Base-by-base conservation (phyloP, 2,113 vertebrate species). In the Pseudopodoces humilis region DNA sequence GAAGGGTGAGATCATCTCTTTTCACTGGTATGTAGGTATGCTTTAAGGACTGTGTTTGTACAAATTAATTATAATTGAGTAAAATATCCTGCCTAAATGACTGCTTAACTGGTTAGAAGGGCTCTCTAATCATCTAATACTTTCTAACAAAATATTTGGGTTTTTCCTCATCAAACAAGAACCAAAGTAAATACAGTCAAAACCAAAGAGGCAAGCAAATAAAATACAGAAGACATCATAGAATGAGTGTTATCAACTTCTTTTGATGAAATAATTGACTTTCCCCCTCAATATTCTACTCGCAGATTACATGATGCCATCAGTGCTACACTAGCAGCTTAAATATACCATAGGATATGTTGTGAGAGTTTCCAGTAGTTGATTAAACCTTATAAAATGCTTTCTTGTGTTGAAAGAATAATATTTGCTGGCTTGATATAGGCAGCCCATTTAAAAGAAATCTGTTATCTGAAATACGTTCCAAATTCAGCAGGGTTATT, bases 51-150 rank as follows among this genome's bases (percentile, higher is more conserved):
- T 86, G 17, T 74, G 78, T 83, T 90, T 90, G 62, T 64, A 56
- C 28, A 71, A 59, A n/a, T 90, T 92, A 81, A 68, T 92, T 88
- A 46, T n/a, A 80, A 77, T 91, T 71, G 62, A 90, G 31, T 82
- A n/a, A 77, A 86, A 86, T 88, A 47, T 53, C 86, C 79, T 64
- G 59, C 21, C 55, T 75, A 79, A 94, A 88, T 78, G 19, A 47
- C 53, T 79, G 44, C 49, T 92, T 94, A 74, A 49, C 33, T 71
- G 24, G 33, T 76, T 83, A 83, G 75, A 95, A 90, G 64, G 6
- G 43, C 75, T 94, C 47, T 93, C 37, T 46, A 90, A 86, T 88
- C 3, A 46, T 75, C n/a, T 88, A 92, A 56, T 76, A 43, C 16
- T 76, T 74, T 50, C 41, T 88, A 63, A 60, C 27, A 88, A 88